These are phyloP conservation scores for Harpegnathos saltator DNA, from an alignment of 1,140 invertebrate genomes.

Conservation along the genomic window DNA sequence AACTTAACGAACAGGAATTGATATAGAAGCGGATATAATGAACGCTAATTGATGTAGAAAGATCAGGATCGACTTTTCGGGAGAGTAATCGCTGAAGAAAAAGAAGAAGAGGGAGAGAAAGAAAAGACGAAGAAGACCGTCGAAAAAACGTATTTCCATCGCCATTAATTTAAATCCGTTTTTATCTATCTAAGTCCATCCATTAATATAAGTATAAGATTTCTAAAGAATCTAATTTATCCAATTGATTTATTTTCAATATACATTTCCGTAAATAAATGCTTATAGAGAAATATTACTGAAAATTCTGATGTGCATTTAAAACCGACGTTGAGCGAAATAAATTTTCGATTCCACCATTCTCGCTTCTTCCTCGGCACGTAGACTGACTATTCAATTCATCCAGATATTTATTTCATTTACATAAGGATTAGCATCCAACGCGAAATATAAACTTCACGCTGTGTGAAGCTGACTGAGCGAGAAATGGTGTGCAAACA, in stretches of 20 bases:
- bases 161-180: not conserved
- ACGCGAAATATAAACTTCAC: not conserved
- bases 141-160: not conserved
- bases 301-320: not conserved
- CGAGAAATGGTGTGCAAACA: conserved; percentile 4
- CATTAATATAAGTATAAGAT: no score
- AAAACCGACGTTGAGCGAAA: not conserved
- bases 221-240: not conserved
- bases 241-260: not conserved
- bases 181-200: no score
- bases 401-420: not conserved
- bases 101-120: no score
- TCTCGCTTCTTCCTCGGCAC: not conserved
- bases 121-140: not conserved
- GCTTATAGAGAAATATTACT: not conserved
- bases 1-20: conserved; percentile 24
- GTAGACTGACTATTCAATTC: not conserved
- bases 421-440: not conserved
- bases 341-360: not conserved
- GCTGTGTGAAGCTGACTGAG: not conserved
- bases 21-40: not conserved
- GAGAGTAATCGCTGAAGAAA: no score
- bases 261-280: no score
- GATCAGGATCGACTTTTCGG: conserved; percentile 1
- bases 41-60: conserved; percentile 50